A percentile compares a stretch with the other conserved stretches of the same genome.
These are phyloP conservation scores for Cinclus mexicanus DNA, from an alignment of 2,113 vertebrate genomes.

Conservation along the genomic window DNA sequence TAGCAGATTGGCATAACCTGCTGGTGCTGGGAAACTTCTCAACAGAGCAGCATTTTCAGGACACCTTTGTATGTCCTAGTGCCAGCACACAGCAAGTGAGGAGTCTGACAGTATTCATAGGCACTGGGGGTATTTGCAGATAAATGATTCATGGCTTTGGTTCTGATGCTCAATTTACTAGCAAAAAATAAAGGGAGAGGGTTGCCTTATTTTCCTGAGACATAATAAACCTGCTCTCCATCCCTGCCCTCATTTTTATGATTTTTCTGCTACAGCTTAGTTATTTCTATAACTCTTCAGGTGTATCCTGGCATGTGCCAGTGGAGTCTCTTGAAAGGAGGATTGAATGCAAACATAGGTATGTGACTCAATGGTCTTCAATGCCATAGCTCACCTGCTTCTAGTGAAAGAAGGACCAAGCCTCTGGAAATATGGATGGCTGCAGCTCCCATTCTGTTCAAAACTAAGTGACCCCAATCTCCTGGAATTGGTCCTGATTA, in stretches of 20 bases:
- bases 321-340: not conserved
- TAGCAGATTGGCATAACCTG: not conserved
- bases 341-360: not conserved
- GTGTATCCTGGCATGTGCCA: not conserved
- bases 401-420: not conserved
- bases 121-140: not conserved
- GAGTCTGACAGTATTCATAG: not conserved
- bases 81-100: not conserved
- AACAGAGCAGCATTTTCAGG: not conserved
- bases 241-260: not conserved
- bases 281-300: not conserved
- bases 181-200: not conserved
- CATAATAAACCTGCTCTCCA: not conserved
- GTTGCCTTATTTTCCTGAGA: conserved; percentile 5
- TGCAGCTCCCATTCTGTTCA: not conserved
- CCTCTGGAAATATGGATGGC: not conserved
- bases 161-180: not conserved
- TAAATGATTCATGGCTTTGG: not conserved
- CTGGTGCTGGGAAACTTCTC: not conserved
- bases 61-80: not conserved
- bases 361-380: not conserved
- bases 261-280: not conserved
- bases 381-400: not conserved
- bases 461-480: not conserved
- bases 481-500: not conserved